Evolutionary conservation across 2,113 vertebrate genomes (phyloP).

Genomic region (Meriones unguiculatus): DNA sequence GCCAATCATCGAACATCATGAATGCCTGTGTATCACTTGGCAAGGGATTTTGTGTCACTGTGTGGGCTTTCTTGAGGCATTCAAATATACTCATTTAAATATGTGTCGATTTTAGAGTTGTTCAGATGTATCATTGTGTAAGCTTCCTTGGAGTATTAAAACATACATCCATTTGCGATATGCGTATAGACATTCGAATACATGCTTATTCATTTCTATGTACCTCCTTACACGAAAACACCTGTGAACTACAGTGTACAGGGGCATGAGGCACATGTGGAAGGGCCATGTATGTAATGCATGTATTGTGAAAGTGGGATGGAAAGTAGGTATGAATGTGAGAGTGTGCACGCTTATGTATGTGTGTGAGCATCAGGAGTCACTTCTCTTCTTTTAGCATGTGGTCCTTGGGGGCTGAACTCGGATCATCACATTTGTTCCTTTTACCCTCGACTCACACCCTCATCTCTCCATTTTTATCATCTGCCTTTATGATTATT

Average conservation of each 20-base stretch:
- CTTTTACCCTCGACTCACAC: too few relatives aligned
- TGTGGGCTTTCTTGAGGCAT: neutral
- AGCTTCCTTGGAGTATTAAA: neutral
- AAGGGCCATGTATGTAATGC: neutral
- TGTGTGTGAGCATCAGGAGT: neutral
- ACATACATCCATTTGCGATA: neutral
- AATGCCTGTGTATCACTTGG: accelerated
- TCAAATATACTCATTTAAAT: neutral
- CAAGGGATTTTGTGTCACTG: neutral
- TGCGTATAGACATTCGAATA: neutral
- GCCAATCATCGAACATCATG: neutral
- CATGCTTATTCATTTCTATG: neutral
- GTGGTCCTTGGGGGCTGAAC: neutral
- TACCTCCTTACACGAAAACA: neutral
- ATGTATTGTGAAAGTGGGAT: too few relatives aligned
- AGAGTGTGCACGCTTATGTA: neutral
- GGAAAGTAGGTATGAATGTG: neutral
- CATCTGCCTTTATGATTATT: slow-evolving; percentile 21
- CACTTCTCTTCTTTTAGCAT: neutral
- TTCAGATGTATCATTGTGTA: neutral
- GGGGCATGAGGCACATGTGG: neutral
- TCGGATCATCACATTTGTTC: neutral
- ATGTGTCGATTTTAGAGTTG: neutral
- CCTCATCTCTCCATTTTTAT: neutral
- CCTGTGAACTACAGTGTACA: accelerated